These are phyloP conservation scores for Drosophila yooni DNA, from an alignment of 2,888 invertebrate genomes.

Conservation along the genomic window DNA sequence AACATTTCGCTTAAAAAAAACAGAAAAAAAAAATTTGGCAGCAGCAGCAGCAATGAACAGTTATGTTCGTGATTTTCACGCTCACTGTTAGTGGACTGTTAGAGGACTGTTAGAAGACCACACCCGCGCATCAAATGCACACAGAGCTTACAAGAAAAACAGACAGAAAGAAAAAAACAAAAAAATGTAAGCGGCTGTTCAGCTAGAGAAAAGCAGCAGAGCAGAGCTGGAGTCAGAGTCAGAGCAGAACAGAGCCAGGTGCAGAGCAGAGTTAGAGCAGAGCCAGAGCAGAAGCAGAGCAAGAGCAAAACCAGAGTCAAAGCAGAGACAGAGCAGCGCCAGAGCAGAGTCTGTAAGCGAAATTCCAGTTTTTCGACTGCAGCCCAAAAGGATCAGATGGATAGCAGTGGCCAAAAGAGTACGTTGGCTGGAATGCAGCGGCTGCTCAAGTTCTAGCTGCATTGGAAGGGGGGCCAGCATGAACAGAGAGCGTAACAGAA, in stretches of 20 bases:
- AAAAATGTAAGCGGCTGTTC: slow-evolving; percentile 43
- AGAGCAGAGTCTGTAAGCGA: slow-evolving; percentile 51
- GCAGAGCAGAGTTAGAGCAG: slow-evolving; percentile 13
- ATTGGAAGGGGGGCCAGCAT: slow-evolving; percentile 6
- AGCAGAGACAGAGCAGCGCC: slow-evolving; percentile 7
- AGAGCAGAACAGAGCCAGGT: slow-evolving; percentile 14
- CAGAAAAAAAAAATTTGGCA: slow-evolving; percentile 11
- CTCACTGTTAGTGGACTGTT: slow-evolving; percentile 70
- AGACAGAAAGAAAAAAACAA: slow-evolving; percentile 30
- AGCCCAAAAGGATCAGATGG: slow-evolving; percentile 66
- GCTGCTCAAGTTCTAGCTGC: slow-evolving; percentile 37
- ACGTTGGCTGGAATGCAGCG: slow-evolving; percentile 46
- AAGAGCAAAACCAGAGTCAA: slow-evolving; percentile 4
- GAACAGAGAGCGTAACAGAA: neutral
- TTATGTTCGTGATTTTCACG: slow-evolving; percentile 47
- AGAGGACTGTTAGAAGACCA: slow-evolving; percentile 75
- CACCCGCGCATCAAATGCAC: slow-evolving; percentile 84
- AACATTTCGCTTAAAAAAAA: slow-evolving; percentile 6
- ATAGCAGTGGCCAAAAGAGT: slow-evolving; percentile 45
- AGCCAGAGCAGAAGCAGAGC: slow-evolving; percentile 20
- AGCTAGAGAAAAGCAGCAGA: slow-evolving; percentile 49
- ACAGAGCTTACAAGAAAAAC: slow-evolving; percentile 73
- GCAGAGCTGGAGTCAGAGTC: slow-evolving; percentile 19
- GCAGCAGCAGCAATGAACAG: slow-evolving; percentile 16
- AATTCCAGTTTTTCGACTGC: slow-evolving; percentile 67